These are phyloP conservation scores for Ornithorhynchus anatinus DNA, from an alignment of 2,113 vertebrate species.

Conservation along the genomic window DNA sequence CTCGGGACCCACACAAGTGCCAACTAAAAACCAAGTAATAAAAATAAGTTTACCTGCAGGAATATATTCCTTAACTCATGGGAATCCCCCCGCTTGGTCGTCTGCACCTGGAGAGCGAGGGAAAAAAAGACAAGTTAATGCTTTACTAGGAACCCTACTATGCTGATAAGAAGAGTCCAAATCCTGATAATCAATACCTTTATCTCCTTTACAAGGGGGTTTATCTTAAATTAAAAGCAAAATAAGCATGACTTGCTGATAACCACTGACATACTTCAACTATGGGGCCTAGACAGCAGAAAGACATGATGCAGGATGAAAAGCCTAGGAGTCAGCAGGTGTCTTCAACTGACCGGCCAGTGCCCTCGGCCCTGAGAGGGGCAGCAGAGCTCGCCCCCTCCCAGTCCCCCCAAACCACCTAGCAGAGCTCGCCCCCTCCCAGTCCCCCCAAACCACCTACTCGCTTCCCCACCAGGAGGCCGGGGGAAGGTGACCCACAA, in stretches of 20 bases:
- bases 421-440: background rate
- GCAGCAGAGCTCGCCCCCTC: background rate
- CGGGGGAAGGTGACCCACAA: conserved; percentile 2
- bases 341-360: background rate
- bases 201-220: conserved; percentile 20
- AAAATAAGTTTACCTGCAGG: conserved; percentile 82
- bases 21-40: background rate
- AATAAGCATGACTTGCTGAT: conserved; percentile 6
- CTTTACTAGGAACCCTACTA: background rate
- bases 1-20: background rate
- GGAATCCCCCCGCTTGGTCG: conserved; percentile 88
- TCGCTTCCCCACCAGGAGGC: conserved; percentile 22
- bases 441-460: background rate
- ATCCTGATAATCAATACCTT: background rate
- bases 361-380: conserved; percentile 1
- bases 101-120: conserved; percentile 78
- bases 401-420: conserved; percentile 9
- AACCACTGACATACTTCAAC: conserved; percentile 47
- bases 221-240: background rate
- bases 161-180: conserved; percentile 21
- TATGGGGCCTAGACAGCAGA: background rate
- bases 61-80: conserved; percentile 87
- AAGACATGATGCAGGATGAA: conserved; percentile 2
- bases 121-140: conserved; percentile 23
- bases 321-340: background rate